These are phyloP conservation scores for Auanema sp. DNA, from an alignment of 2,888 invertebrate species.

Conservation along the genomic window DNA sequence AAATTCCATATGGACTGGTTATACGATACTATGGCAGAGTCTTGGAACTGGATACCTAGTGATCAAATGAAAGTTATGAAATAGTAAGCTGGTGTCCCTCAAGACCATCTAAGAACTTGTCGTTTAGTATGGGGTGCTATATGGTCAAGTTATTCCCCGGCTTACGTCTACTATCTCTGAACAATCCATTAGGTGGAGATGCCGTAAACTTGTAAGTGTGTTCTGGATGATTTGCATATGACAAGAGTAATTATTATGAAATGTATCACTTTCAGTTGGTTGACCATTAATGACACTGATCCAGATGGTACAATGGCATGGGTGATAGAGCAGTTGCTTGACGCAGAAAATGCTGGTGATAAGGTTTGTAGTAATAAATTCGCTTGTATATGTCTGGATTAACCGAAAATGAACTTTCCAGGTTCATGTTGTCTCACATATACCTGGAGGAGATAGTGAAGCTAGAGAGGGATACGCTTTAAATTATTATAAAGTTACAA, in stretches of 20 bases:
- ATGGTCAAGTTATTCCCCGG: slow-evolving; percentile 71
- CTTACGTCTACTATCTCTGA: slow-evolving; percentile 58
- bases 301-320: slow-evolving; percentile 23
- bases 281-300: slow-evolving; percentile 21
- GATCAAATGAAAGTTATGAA: slow-evolving; percentile 25
- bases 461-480: slow-evolving; percentile 78
- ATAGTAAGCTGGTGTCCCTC: slow-evolving; percentile 11
- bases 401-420: neutral
- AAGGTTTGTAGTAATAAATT: neutral
- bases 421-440: slow-evolving; percentile 82
- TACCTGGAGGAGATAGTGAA: slow-evolving; percentile 76
- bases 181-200: slow-evolving; percentile 65
- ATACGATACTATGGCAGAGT: slow-evolving; percentile 75
- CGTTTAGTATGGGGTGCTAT: slow-evolving; percentile 81
- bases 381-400: neutral
- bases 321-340: slow-evolving; percentile 20
- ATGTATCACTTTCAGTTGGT: slow-evolving; percentile 9
- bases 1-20: slow-evolving; percentile 75
- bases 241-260: neutral
- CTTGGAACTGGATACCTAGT: slow-evolving; percentile 77
- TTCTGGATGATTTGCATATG: neutral
- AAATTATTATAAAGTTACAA: slow-evolving; percentile 74
- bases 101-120: neutral
- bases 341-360: slow-evolving; percentile 20
- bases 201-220: slow-evolving; percentile 57